Conservation (phyloP, 2,888 invertebrate genomes). For the Agrotis segetum region DNA sequence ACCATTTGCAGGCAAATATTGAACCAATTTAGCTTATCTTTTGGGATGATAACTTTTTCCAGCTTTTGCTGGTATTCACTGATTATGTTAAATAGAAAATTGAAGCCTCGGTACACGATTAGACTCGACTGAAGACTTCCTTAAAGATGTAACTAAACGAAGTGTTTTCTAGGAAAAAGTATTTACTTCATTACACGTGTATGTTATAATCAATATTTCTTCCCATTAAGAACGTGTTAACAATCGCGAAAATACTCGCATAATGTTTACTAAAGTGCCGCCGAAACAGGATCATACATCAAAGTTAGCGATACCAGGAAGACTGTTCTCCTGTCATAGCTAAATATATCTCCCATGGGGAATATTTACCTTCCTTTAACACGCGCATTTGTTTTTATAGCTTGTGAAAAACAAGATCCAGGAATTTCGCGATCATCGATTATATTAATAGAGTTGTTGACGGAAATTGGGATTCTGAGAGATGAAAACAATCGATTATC, state of each 20-base stretch:
- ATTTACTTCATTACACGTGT: slow-evolving; percentile 7
- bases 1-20: too few species aligned
- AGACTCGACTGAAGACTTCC: neutral
- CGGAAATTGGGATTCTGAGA: slow-evolving; percentile 33
- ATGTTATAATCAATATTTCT: slow-evolving; percentile 35
- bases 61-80: too few species aligned
- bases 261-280: slow-evolving; percentile 64
- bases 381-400: slow-evolving; percentile 34
- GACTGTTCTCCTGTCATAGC: slow-evolving; percentile 38
- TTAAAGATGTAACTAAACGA: neutral
- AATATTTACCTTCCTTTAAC: slow-evolving; percentile 38
- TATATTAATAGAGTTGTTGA: slow-evolving; percentile 55
- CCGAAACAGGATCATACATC: slow-evolving; percentile 64
- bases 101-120: neutral
- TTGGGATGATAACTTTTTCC: neutral
- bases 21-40: neutral
- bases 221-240: slow-evolving; percentile 51
- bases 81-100: neutral
- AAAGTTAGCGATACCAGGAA: slow-evolving; percentile 71
- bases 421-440: slow-evolving; percentile 50
- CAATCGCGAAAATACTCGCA: slow-evolving; percentile 38
- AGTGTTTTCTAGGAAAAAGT: slow-evolving; percentile 32
- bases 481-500: slow-evolving; percentile 39
- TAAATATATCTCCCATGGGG: slow-evolving; percentile 52
- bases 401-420: slow-evolving; percentile 41